A percentile compares a stretch with the other conserved stretches of the same genome.
These are phyloP conservation scores for Limosa lapponica DNA, from an alignment of 2,797 vertebrate genomes.

Conservation along the genomic window DNA sequence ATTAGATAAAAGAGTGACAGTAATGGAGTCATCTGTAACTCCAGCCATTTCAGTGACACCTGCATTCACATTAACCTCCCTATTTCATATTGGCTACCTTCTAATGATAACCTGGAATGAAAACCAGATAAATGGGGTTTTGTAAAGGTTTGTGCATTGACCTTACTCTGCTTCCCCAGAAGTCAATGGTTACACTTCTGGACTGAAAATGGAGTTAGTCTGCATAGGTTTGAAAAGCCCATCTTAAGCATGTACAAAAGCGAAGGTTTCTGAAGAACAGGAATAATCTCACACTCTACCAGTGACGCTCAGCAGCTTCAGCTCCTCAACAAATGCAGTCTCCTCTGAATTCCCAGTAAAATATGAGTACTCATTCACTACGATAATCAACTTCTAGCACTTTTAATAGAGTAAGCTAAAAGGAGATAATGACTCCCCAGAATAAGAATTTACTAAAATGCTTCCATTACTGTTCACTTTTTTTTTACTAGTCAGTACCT, in stretches of 20 bases:
- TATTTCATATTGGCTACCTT: neutral
- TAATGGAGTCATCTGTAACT: conserved; percentile 4
- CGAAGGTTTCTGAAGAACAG: neutral
- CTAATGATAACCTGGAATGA: neutral
- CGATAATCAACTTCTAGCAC: neutral
- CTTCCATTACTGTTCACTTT: neutral
- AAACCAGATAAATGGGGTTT: neutral
- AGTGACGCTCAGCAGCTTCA: neutral
- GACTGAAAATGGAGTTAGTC: neutral
- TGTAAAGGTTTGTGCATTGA: neutral
- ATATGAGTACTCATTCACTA: neutral
- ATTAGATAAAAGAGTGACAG: neutral
- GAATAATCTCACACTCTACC: neutral
- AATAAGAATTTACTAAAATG: conserved; percentile 21
- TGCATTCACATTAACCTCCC: neutral
- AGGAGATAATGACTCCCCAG: neutral
- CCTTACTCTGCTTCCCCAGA: neutral
- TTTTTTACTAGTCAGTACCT: neutral
- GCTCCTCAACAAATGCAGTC: neutral
- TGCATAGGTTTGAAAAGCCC: neutral
- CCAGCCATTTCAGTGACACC: neutral
- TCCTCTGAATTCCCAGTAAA: neutral
- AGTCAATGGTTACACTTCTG: neutral
- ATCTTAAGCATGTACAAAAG: neutral
- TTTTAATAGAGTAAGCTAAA: neutral